phyloP scores from a whole-genome alignment of 1,140 invertebrate genomes.

The Chelonus insularis region DNA sequence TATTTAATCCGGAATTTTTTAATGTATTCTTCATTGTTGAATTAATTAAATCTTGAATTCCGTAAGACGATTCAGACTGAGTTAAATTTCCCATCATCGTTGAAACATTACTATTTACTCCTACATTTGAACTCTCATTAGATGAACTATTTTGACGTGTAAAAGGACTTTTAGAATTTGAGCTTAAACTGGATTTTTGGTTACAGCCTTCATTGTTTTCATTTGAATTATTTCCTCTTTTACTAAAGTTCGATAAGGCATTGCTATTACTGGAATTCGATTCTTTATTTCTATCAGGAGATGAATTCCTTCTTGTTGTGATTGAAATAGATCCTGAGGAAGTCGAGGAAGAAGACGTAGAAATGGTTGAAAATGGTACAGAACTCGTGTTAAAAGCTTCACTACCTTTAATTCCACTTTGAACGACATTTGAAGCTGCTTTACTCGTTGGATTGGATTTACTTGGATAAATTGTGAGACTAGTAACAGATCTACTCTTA shows the following conservation, averaged over 20 bases:
- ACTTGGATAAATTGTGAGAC: not conserved
- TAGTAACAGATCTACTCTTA: constrained; percentile 1
- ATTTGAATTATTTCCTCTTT: not conserved
- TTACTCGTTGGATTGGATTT: not conserved
- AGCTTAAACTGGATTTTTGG: too few relatives aligned
- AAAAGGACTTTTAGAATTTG: constrained; percentile 7
- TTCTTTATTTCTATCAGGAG: constrained; percentile 11
- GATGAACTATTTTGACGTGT: constrained; percentile 5
- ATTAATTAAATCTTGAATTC: too few relatives aligned
- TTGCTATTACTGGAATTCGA: not conserved
- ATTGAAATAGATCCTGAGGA: constrained; percentile 9
- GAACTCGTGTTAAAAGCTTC: not conserved
- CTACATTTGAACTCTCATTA: constrained; percentile 24
- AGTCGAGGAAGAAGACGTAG: not conserved
- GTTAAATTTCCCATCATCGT: too few relatives aligned
- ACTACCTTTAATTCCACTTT: not conserved
- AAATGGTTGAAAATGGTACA: not conserved
- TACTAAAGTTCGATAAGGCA: not conserved
- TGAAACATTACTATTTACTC: constrained; percentile 36
- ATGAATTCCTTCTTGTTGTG: constrained; percentile 4
- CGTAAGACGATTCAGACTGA: too few relatives aligned
- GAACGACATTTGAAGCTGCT: not conserved
- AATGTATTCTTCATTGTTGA: too few relatives aligned
- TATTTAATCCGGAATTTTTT: too few relatives aligned
- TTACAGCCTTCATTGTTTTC: constrained; percentile 24